phyloP scores from a whole-genome alignment of 2,797 vertebrate species.

The Allobates femoralis region DNA sequence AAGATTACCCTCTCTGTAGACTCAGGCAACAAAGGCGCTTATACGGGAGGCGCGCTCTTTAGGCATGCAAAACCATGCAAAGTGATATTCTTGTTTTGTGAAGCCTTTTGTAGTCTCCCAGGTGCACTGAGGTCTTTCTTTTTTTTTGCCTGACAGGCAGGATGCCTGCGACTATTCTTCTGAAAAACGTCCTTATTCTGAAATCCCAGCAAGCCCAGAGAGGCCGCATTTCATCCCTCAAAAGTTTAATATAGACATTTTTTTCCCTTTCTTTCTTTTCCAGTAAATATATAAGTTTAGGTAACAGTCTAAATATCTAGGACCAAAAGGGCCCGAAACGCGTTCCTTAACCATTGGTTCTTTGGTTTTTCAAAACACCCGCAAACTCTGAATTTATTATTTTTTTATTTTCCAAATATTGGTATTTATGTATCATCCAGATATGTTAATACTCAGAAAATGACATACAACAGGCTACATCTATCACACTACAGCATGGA shows the following conservation, averaged over 20 bases:
- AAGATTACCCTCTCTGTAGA: slow-evolving; percentile 51
- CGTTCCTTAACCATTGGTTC: neutral
- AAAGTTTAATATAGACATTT: neutral
- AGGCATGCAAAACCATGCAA: slow-evolving; percentile 57
- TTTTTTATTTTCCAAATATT: neutral
- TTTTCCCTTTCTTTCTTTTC: neutral
- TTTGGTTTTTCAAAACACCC: neutral
- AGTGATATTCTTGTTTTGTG: slow-evolving; percentile 57
- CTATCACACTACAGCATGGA: neutral
- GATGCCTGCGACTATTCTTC: slow-evolving; percentile 59
- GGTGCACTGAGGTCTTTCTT: slow-evolving; percentile 58
- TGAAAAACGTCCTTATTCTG: slow-evolving; percentile 68
- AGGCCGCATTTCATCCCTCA: neutral
- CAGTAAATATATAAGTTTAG: neutral
- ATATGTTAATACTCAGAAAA: too few relatives aligned
- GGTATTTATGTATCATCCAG: too few relatives aligned
- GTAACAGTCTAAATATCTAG: neutral
- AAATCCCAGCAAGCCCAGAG: slow-evolving; percentile 58
- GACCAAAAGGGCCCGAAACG: neutral
- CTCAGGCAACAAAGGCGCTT: slow-evolving; percentile 46
- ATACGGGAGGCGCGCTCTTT: slow-evolving; percentile 39
- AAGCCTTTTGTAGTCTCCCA: slow-evolving; percentile 67
- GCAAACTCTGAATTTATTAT: neutral
- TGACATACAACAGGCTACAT: neutral
- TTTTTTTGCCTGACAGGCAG: slow-evolving; percentile 60